These are phyloP conservation scores for Notamacropus eugenii DNA, from an alignment of 2,797 vertebrate species.

Conservation along the genomic window DNA sequence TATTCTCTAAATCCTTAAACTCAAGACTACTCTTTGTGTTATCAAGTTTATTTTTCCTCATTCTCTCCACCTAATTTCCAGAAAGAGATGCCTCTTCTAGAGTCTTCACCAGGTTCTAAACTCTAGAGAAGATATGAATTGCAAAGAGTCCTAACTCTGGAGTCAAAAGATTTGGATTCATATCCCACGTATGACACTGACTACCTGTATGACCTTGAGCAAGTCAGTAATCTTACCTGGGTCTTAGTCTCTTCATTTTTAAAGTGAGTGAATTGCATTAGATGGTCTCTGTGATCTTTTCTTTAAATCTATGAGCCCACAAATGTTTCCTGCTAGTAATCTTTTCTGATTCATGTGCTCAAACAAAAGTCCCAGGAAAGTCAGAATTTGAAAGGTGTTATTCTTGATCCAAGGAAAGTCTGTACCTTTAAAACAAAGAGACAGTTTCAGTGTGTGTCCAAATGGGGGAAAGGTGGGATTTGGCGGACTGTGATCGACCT, in stretches of 20 bases:
- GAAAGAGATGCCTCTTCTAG: not conserved
- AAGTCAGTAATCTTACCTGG: not conserved
- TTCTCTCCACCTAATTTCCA: not conserved
- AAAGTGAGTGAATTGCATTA: conserved; percentile 9
- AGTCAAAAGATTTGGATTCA: not conserved
- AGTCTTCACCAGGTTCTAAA: not conserved
- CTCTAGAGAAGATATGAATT: not conserved
- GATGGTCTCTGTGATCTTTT: conserved; percentile 13
- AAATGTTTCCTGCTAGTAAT: not conserved
- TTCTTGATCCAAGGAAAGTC: conserved; percentile 6
- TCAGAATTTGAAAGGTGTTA: not conserved
- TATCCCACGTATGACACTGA: not conserved
- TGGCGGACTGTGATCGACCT: conserved; percentile 18
- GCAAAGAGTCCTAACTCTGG: not conserved
- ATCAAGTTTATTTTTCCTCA: not conserved
- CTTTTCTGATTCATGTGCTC: not conserved
- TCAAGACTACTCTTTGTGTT: not conserved
- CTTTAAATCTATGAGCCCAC: conserved; percentile 5
- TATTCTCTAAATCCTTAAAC: not conserved
- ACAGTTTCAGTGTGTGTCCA: not conserved
- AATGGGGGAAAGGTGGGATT: not conserved
- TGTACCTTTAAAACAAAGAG: conserved; percentile 34
- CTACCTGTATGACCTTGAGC: not conserved
- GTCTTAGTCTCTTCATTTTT: not conserved
- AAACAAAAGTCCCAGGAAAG: conserved; percentile 7